Base-by-base conservation (phyloP, 1,140 invertebrate genomes). In the Drosophila suzukii region DNA sequence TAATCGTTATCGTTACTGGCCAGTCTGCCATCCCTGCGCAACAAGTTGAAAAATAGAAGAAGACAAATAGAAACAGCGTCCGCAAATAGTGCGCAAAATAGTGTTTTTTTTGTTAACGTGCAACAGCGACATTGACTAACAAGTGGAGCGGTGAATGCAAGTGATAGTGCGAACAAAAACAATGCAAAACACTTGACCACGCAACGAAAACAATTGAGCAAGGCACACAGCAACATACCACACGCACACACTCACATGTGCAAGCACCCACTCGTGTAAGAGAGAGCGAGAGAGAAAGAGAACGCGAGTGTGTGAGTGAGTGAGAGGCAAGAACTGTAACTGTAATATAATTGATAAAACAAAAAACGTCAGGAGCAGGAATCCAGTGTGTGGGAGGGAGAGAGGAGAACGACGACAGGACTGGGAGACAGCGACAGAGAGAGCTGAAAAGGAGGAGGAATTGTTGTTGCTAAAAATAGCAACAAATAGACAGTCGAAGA, bases 391-490 rank as follows among this genome's bases (percentile, higher is more conserved):
- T 46, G 49, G 46, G 38, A 17, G 58, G 24, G 44, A 32, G 41
- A n/a, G 41, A 63, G 20, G 41, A 20, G 39, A 53, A 34, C 4
- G 43, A 68, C 20, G 62, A n/a, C 51, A 36, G 38, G 32, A 20
- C 65, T 71, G 41, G n/a, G 43, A 46, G 17, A 34, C 38, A 34
- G 27, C 49, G 30, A 32, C 13, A 34, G 15, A 41, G 41, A 59
- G 32, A 47, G 38, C 5, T 24, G 47, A 43, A 41, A 66, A 78
- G 54, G 55, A 59, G 56, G 36, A 58, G 54, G 34, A 59, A 32
- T 74, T 74, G 57, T 83, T 83, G 80, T 60, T 67, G 75, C 81
- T 84, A 84, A 65, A 84, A 83, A 83, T 83, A 83, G 81, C 73
- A 85, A 85, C 47, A 85, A 84, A 84, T 78, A 75, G 61, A 81